These are phyloP conservation scores for Lacanobia wlatinum DNA, from an alignment of 2,888 invertebrate species.

Conservation along the genomic window DNA sequence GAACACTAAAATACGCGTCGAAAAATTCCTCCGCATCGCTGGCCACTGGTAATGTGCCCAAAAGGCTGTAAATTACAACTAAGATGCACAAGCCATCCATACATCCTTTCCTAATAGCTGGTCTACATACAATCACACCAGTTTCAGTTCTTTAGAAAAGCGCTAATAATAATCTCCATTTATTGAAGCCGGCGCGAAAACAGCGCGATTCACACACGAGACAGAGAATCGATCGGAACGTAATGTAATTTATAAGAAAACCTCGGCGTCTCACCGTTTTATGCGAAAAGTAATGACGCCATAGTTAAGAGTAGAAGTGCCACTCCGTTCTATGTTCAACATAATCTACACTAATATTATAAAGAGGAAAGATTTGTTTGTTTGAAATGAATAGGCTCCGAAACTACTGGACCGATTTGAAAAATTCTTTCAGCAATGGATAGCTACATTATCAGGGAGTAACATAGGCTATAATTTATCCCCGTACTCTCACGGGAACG, in stretches of 20 bases:
- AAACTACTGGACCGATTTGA: too few species aligned
- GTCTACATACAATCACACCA: neutral
- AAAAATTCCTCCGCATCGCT: too few species aligned
- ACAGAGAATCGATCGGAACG: conserved; percentile 77
- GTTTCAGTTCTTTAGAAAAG: conserved; percentile 1
- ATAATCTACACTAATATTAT: too few species aligned
- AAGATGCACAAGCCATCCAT: neutral
- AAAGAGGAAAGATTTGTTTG: too few species aligned
- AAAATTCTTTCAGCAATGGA: too few species aligned
- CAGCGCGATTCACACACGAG: conserved; percentile 62
- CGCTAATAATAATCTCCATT: conserved; percentile 24
- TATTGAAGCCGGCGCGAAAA: conserved; percentile 37
- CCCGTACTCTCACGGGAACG: too few species aligned
- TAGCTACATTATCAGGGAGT: too few species aligned
- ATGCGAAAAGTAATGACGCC: conserved; percentile 71
- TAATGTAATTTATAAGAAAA: conserved; percentile 86
- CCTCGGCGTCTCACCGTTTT: conserved; percentile 76
- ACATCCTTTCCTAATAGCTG: neutral
- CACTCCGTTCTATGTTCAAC: neutral
- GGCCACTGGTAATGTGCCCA: too few species aligned
- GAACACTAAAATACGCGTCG: too few species aligned
- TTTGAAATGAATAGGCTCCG: too few species aligned
- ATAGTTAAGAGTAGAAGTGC: conserved; percentile 9
- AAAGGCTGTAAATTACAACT: neutral
- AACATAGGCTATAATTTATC: too few species aligned